These are phyloP conservation scores for fruit fly (Drosophila melanogaster) DNA, from an alignment of 1,140 invertebrate genomes.

Conservation along the genomic window DNA sequence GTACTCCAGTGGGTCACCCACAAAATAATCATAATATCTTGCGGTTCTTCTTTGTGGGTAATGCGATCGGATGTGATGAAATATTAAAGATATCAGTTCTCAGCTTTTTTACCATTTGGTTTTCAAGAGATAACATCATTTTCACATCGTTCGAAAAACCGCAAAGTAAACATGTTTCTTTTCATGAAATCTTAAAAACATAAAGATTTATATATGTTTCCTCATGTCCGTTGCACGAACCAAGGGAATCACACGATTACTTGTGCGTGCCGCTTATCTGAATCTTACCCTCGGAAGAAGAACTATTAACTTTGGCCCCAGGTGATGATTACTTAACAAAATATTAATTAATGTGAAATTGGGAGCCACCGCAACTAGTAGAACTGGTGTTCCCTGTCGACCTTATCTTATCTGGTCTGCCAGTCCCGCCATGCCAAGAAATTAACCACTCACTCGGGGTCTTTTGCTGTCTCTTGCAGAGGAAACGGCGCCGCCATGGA, in stretches of 20 bases:
- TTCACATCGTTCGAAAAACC: too few species aligned
- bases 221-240: neutral
- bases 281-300: neutral
- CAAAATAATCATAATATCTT: neutral
- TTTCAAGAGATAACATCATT: too few species aligned
- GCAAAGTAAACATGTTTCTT: too few species aligned
- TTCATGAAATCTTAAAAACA: too few species aligned
- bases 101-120: neutral
- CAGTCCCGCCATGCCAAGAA: constrained; percentile 8
- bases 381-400: constrained; percentile 1
- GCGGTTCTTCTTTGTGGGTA: neutral
- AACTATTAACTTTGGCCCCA: constrained; percentile 1
- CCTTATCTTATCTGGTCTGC: constrained; percentile 34
- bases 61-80: neutral
- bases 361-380: constrained; percentile 2
- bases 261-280: constrained; percentile 8
- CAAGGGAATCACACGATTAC: neutral
- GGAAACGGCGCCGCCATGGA: constrained; percentile 87
- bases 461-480: constrained; percentile 26
- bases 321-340: constrained; percentile 6
- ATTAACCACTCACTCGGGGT: constrained; percentile 24
- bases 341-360: constrained; percentile 19
- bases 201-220: neutral
- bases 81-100: neutral
- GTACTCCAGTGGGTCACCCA: neutral